Conservation (phyloP, 2,888 invertebrate species). For the Plebejus anna region DNA sequence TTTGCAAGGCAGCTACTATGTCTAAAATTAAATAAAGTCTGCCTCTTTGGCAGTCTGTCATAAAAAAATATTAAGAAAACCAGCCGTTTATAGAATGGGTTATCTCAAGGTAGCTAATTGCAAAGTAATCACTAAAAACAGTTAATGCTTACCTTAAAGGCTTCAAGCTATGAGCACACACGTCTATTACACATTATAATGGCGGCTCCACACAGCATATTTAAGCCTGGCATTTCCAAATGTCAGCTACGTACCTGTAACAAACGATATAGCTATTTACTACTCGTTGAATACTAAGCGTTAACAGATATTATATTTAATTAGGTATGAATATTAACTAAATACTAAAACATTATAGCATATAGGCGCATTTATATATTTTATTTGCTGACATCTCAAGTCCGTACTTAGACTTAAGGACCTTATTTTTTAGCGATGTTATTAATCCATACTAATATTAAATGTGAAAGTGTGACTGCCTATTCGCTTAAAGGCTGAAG, state of each 20-base stretch:
- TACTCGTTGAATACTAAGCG: not conserved
- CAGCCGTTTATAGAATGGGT: not conserved
- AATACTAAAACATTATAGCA: not conserved
- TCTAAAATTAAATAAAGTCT: too few species aligned
- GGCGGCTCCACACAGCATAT: not conserved
- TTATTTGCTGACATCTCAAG: not conserved
- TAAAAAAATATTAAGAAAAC: not conserved
- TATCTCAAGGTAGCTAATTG: not conserved
- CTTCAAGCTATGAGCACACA: not conserved
- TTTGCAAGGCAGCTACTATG: too few species aligned
- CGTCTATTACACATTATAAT: not conserved
- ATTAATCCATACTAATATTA: too few species aligned
- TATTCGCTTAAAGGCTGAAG: too few species aligned
- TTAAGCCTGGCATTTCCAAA: conserved; percentile 18
- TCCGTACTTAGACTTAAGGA: not conserved
- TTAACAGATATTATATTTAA: not conserved
- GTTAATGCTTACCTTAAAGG: not conserved
- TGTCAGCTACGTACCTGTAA: conserved; percentile 23
- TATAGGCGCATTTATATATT: not conserved
- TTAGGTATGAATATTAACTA: not conserved
- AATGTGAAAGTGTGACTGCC: too few species aligned
- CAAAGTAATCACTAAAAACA: not conserved
- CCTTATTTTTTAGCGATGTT: not conserved
- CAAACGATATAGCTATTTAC: conserved; percentile 1
- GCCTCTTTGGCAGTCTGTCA: not conserved